Conservation (phyloP, 2,888 invertebrate species). For the Anaspis maculata region DNA sequence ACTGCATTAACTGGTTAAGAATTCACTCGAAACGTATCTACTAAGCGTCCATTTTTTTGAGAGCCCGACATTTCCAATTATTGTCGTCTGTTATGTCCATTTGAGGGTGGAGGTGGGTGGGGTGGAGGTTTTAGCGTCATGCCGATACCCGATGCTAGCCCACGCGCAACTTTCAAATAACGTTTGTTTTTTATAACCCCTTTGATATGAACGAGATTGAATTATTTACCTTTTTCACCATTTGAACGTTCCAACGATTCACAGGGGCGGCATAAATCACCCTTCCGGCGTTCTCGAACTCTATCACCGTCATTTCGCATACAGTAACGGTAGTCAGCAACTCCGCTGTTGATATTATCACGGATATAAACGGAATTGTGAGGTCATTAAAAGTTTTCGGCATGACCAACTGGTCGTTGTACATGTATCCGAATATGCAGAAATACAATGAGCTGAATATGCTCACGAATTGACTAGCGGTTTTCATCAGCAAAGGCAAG, state of each 20-base stretch:
- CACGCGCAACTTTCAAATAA: no score
- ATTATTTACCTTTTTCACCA: slow-evolving; percentile 16
- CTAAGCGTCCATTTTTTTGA: no score
- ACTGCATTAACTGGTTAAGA: no score
- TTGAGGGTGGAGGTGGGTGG: background rate
- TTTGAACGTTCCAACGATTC: slow-evolving; percentile 9
- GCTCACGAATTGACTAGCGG: slow-evolving; percentile 17
- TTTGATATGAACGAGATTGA: no score
- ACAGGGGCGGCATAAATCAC: slow-evolving; percentile 16
- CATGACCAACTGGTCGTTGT: slow-evolving; percentile 11
- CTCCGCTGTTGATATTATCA: slow-evolving; percentile 10
- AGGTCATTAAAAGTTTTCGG: slow-evolving; percentile 12
- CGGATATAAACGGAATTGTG: slow-evolving; percentile 11
- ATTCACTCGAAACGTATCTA: no score
- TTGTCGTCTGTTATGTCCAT: no score
- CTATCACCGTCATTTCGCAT: slow-evolving; percentile 11
- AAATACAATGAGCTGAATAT: slow-evolving; percentile 19
- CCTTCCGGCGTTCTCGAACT: slow-evolving; percentile 14
- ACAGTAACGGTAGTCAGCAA: slow-evolving; percentile 12
- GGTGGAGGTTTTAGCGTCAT: background rate
- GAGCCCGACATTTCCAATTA: no score
- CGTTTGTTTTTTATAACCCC: no score
- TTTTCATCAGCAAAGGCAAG: slow-evolving; percentile 15
- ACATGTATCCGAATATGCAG: slow-evolving; percentile 18
- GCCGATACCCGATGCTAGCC: no score